A percentile compares a stretch with the other conserved stretches of the same genome.
Conservation (phyloP, 92 coral and sea anemone genomes). For the Phymanthus crucifer region DNA sequence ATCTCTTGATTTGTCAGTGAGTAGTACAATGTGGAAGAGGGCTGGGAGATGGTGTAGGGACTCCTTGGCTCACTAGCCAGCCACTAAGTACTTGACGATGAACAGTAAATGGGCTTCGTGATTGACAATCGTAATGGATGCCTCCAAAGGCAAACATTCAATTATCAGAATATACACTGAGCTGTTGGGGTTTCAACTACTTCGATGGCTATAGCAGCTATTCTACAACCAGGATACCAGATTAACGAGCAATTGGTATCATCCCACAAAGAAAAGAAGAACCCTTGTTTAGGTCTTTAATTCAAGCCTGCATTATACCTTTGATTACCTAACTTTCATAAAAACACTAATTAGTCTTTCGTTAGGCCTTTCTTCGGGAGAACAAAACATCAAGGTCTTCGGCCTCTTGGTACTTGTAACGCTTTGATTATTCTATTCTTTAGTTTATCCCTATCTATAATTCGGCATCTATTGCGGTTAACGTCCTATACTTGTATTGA, state of each 20-base stretch:
- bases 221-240: conserved; percentile 5
- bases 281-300: conserved; percentile 16
- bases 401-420: conserved; percentile 39
- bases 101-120: conserved; percentile 77
- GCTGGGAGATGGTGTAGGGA: not conserved
- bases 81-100: conserved; percentile 47
- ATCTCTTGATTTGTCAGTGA: conserved; percentile 2
- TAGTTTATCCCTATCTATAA: conserved; percentile 37
- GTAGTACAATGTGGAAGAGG: conserved; percentile 14
- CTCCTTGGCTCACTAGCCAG: not conserved
- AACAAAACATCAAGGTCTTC: conserved; percentile 45
- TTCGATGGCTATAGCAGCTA: not conserved
- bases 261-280: not conserved
- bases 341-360: conserved; percentile 59
- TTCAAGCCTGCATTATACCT: not conserved
- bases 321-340: conserved; percentile 25
- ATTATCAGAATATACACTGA: conserved; percentile 70
- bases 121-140: conserved; percentile 90
- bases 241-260: not conserved
- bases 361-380: conserved; percentile 49
- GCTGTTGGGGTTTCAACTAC: conserved; percentile 23
- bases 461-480: conserved; percentile 58
- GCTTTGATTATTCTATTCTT: conserved; percentile 43
- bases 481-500: conserved; percentile 12
- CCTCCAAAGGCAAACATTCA: conserved; percentile 81